A percentile compares a stretch with the other conserved stretches of the same genome.
Evolutionary conservation across 2,113 vertebrate species (phyloP).

Genomic region (Hepsetus odoe): DNA sequence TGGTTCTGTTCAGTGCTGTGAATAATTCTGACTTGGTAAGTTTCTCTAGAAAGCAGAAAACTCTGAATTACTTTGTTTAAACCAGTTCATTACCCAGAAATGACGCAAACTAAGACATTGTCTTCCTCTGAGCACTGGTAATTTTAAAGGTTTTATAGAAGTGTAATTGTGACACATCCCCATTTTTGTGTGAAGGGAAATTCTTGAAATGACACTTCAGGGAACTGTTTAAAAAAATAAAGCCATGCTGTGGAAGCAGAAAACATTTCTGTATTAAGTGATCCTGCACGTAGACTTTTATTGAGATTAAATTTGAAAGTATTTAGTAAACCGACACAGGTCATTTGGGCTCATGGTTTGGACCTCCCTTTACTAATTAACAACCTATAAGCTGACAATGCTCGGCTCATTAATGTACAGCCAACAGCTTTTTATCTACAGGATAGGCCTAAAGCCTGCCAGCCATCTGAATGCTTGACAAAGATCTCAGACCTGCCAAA

Average conservation of each 20-base stretch:
- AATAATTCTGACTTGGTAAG: no score
- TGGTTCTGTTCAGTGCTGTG: no score
- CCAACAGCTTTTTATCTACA: constrained; percentile 5
- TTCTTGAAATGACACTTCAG: not conserved
- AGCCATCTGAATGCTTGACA: not conserved
- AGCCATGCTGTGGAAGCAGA: no score
- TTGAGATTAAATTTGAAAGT: not conserved
- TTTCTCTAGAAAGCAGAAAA: no score
- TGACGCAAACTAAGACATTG: no score
- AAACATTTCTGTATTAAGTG: not conserved
- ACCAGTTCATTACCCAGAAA: no score
- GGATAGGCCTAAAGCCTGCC: constrained; percentile 1
- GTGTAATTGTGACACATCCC: no score
- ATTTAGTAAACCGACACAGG: not conserved
- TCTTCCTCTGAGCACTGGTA: no score
- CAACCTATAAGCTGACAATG: not conserved
- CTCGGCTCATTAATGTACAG: constrained; percentile 1
- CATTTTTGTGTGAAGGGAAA: not conserved
- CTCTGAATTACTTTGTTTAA: no score
- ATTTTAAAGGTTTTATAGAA: no score
- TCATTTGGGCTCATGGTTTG: not conserved
- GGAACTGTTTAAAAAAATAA: not conserved
- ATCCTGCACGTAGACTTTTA: not conserved
- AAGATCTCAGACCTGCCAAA: constrained; percentile 2
- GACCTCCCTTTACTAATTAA: not conserved